phyloP scores from a whole-genome alignment of 2,888 invertebrate genomes.

The Elegia similella region DNA sequence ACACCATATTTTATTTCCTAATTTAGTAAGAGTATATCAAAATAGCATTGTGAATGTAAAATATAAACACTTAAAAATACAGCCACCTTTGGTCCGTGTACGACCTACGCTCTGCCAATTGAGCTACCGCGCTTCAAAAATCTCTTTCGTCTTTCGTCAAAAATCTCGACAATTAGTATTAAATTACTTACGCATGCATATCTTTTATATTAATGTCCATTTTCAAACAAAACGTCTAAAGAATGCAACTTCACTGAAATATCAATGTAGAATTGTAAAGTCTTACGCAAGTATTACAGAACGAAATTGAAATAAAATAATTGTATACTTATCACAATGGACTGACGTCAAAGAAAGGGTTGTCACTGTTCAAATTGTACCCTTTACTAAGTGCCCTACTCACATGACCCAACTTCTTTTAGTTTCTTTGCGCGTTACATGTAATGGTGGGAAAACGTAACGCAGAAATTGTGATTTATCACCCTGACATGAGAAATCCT shows the following conservation, averaged over 20 bases:
- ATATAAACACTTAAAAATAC: no score
- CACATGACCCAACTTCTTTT: not conserved
- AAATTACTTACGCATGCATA: not conserved
- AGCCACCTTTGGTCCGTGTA: no score
- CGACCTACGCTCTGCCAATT: no score
- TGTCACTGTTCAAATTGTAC: not conserved
- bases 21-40: no score
- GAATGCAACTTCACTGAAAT: not conserved
- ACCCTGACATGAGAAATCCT: no score
- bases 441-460: no score
- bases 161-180: no score
- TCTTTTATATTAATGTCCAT: not conserved
- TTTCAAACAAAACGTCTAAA: not conserved
- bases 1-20: no score
- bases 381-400: not conserved
- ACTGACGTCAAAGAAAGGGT: not conserved
- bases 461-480: no score
- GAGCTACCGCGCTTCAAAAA: no score
- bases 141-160: no score
- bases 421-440: not conserved
- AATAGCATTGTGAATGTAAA: no score
- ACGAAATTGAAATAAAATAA: not conserved
- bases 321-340: not conserved
- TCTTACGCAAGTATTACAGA: not conserved
- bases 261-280: not conserved